A percentile compares a stretch with the other conserved stretches of the same genome.
Conservation (phyloP, 1,140 invertebrate genomes). For the Mylabris phalerata region DNA sequence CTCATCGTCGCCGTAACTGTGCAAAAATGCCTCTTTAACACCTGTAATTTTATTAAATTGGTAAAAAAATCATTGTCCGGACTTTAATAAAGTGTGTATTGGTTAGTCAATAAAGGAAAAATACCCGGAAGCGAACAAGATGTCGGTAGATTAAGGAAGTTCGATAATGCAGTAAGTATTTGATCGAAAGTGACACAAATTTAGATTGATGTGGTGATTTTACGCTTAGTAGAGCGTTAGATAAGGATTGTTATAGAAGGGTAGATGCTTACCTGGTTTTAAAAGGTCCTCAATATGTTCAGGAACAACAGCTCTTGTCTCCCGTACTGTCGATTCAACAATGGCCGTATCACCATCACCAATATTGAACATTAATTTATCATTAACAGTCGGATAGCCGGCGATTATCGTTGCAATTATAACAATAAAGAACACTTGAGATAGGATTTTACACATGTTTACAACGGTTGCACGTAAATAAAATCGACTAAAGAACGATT, state of each 20-base stretch:
- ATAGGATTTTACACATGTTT: constrained; percentile 17
- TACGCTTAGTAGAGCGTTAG: not conserved
- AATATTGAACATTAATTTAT: constrained; percentile 21
- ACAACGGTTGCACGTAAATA: constrained; percentile 1
- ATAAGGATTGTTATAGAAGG: not conserved
- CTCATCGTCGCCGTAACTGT: constrained; percentile 31
- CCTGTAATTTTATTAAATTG: constrained; percentile 18
- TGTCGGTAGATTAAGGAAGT: not conserved
- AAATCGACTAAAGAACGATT: constrained; percentile 3
- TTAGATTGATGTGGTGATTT: constrained; percentile 18
- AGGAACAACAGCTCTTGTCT: constrained; percentile 32
- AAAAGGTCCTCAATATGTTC: constrained; percentile 30
- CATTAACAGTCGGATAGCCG: constrained; percentile 12
- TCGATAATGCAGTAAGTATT: too few species aligned
- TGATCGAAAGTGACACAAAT: constrained; percentile 17
- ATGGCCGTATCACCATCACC: constrained; percentile 19
- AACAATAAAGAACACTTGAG: not conserved
- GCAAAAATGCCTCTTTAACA: constrained; percentile 32
- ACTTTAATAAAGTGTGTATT: constrained; percentile 5
- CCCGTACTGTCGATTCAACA: constrained; percentile 34
- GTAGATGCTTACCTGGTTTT: constrained; percentile 23
- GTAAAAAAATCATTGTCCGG: not conserved
- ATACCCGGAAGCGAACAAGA: not conserved
- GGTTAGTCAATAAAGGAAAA: not conserved
- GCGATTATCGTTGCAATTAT: constrained; percentile 2